Base-by-base conservation (phyloP, 2,113 vertebrate genomes). In the Solea senegalensis region DNA sequence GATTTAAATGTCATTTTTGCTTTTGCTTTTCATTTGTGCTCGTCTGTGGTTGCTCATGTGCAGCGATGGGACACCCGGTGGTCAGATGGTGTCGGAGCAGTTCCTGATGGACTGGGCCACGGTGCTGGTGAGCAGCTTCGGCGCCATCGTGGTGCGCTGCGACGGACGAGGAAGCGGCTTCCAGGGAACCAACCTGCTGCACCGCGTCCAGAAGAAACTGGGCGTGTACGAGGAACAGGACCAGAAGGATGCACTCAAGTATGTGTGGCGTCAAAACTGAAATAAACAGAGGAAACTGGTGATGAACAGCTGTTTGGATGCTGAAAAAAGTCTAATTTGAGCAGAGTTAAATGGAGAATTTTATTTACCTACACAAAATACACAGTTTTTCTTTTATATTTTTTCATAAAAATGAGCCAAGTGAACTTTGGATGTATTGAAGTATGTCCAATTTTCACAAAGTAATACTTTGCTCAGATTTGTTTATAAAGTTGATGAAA, bases 81-180 rank as follows among this genome's bases (percentile, higher is more conserved):
- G 94, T 66, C 97, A 99, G 94, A 92, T 87, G 0, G 96, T 98
- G 64, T 92, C 95, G 0, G 97, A 99, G 90, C 92, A 62, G 58
- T 99, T 98, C 14, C 83, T 92, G 57, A 78, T 97, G 85, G 95
- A 94, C 69, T 99, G 98, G 98, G 89, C 94, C 26, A 96, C 95
- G 0, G 97, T 93, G 28, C 88, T 99, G 92, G 96, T 97, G 91
- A 99, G 98, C 93, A 95, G 94, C 73, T 96, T 98, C 7, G 92
- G 92, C 0, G 93, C 91, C 14, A 90, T 99, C 0, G 95, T 95
- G 81, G 85, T 96, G 16, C 95, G 93, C 8, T 96, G 96, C 0
- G 98, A 98, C 0, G 97, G 97, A 0, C 94, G 96, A 0, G 97
- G 97, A 68, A 96, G 96, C 0, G 97, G 97, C 61, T 98, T 96